These are phyloP conservation scores for Sebastes dallii DNA, from an alignment of 2,797 vertebrate genomes.

Conservation along the genomic window DNA sequence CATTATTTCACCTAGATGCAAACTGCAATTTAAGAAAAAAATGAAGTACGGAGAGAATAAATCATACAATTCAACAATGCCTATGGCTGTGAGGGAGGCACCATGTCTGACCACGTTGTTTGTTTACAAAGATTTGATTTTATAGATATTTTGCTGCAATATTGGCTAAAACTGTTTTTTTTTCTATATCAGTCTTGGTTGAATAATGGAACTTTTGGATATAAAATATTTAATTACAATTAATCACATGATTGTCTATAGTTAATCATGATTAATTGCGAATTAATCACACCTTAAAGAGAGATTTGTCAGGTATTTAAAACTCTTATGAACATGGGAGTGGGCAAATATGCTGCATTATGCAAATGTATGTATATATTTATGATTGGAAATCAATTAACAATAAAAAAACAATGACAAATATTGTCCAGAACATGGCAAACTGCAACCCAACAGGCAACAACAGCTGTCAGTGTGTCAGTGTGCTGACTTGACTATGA, in stretches of 20 bases:
- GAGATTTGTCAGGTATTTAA: no score
- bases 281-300: no score
- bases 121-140: constrained; percentile 11
- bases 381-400: neutral
- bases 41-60: constrained; percentile 38
- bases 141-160: neutral
- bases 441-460: neutral
- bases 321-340: neutral
- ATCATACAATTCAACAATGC: constrained; percentile 30
- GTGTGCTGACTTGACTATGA: no score
- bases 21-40: constrained; percentile 8
- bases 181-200: neutral
- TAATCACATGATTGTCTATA: no score
- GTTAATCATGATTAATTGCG: no score
- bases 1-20: constrained; percentile 42
- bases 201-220: neutral
- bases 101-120: neutral
- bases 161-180: neutral
- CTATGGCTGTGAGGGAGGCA: constrained; percentile 5
- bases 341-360: neutral
- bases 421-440: neutral
- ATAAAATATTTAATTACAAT: no score
- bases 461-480: no score
- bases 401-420: neutral
- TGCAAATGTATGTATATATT: neutral